Evolutionary conservation across 2,113 vertebrate genomes (phyloP), one percentile per base, ranked within the genome.

Genomic region (Eulemur macaco): DNA sequence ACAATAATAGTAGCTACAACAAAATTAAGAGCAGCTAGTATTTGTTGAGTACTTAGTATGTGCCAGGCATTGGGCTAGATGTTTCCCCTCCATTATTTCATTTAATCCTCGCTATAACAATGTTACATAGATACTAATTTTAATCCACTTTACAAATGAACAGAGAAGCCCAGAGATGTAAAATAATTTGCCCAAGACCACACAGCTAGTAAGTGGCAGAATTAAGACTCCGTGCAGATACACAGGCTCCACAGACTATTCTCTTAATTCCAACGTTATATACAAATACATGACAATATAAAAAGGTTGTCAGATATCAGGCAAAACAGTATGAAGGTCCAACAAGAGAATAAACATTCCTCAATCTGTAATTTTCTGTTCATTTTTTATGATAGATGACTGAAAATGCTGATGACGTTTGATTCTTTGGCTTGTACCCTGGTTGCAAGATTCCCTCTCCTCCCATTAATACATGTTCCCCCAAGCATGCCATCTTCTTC

Each of bases 91-190:
- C 18, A 64, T 63, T 47, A 23, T 54, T 9, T 78, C 9, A 54
- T 73, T 58, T 77, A 96, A 88, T 64, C 3, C 21, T 68, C 39
- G 63, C 66, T 37, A 11, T 17, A 66, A n/a, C 54, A 42, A 20
- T 64, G 45, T 68, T 68, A 73, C 6, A 0, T 12, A 69, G 10
- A 37, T 73, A 93, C n/a, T 86, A 50, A 94, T 50, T 84, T 77
- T 64, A 95, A 37, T 50, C n/a, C 21, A 91, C 20, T 52, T 83
- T 74, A 76, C 87, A 94, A 86, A 80, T 58, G 45, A 92, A 76
- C 25, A 84, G 74, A 60, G 17, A 91, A 64, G 23, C 50, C 34
- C 52, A 87, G 34, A 81, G 20, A 83, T 52, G 52, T 76, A 68
- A 54, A 42, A 2, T 56, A 78, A 76, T 25, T 85, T 95, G 52